Evolutionary conservation across 2,888 invertebrate genomes (phyloP).

Genomic region (Ceraclea dissimilis): DNA sequence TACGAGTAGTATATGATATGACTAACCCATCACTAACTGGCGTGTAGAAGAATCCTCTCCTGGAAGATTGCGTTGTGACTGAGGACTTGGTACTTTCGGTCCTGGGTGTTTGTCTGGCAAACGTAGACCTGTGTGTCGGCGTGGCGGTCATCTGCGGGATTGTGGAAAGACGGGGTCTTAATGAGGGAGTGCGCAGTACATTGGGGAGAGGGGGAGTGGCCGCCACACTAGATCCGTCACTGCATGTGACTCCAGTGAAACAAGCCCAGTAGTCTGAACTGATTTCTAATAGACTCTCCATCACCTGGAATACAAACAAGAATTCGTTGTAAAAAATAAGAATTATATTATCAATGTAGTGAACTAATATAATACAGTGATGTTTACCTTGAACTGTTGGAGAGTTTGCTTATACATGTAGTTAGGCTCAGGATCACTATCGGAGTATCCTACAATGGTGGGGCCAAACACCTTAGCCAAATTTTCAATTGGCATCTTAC

Average conservation of each 20-base stretch:
- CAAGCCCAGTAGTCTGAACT: conserved; percentile 70
- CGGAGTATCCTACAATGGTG: conserved; percentile 85
- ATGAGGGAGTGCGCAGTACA: conserved; percentile 20
- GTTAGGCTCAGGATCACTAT: conserved; percentile 60
- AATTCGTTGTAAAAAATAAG: background rate
- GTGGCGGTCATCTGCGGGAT: conserved; percentile 21
- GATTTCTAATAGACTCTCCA: conserved; percentile 62
- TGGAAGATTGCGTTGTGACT: conserved; percentile 20
- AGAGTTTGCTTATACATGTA: conserved; percentile 71
- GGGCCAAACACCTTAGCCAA: conserved; percentile 90
- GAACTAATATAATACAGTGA: background rate
- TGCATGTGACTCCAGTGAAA: conserved; percentile 50
- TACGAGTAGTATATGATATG: too few species aligned
- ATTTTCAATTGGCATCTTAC: conserved; percentile 88
- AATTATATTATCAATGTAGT: background rate
- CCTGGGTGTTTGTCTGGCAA: conserved; percentile 11
- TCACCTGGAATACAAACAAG: conserved; percentile 42
- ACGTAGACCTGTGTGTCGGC: conserved; percentile 25
- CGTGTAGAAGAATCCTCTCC: conserved; percentile 45
- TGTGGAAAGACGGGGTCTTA: conserved; percentile 19
- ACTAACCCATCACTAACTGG: conserved; percentile 30
- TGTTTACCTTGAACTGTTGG: conserved; percentile 62
- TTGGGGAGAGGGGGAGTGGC: conserved; percentile 24
- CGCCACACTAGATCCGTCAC: conserved; percentile 19
- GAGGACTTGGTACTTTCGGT: conserved; percentile 9